A percentile compares a stretch with the other conserved stretches of the same genome.
Evolutionary conservation across 2,888 invertebrate species (phyloP).

Genomic region (Hemicrepidius hirtus): DNA sequence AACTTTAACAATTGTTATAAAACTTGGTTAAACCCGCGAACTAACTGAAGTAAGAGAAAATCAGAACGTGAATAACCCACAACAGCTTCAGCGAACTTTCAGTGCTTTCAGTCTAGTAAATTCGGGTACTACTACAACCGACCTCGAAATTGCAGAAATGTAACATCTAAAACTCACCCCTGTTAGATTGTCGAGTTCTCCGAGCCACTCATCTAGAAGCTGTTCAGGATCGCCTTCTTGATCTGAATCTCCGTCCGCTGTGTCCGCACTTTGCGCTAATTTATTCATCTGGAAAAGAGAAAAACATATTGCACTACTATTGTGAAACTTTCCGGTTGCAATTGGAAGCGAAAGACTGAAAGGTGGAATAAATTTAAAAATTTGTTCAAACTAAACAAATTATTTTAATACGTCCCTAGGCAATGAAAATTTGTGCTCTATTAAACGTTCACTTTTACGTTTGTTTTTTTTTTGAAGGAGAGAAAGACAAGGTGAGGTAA

Average conservation of each 20-base stretch:
- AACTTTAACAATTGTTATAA: too few species aligned
- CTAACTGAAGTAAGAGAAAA: not conserved
- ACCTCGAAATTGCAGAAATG: not conserved
- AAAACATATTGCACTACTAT: slow-evolving; percentile 11
- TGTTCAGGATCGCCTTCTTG: slow-evolving; percentile 84
- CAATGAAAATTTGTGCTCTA: not conserved
- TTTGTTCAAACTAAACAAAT: slow-evolving; percentile 6
- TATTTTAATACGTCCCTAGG: slow-evolving; percentile 2
- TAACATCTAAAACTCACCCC: slow-evolving; percentile 76
- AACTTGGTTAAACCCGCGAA: too few species aligned
- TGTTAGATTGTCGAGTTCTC: slow-evolving; percentile 83
- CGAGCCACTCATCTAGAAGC: slow-evolving; percentile 86
- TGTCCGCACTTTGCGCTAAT: slow-evolving; percentile 70
- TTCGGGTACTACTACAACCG: too few species aligned
- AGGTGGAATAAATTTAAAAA: slow-evolving; percentile 16
- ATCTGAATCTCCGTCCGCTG: slow-evolving; percentile 77
- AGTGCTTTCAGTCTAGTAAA: too few species aligned
- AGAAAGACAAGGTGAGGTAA: not conserved
- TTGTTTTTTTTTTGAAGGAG: not conserved
- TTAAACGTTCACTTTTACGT: slow-evolving; percentile 7
- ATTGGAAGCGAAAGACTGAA: slow-evolving; percentile 5
- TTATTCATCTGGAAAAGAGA: slow-evolving; percentile 73
- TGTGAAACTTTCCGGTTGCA: slow-evolving; percentile 14
- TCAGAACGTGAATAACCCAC: slow-evolving; percentile 15
- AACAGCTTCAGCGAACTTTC: not conserved